Base-by-base conservation (phyloP, 1,140 invertebrate species). In the Drosophila sp. region DNA sequence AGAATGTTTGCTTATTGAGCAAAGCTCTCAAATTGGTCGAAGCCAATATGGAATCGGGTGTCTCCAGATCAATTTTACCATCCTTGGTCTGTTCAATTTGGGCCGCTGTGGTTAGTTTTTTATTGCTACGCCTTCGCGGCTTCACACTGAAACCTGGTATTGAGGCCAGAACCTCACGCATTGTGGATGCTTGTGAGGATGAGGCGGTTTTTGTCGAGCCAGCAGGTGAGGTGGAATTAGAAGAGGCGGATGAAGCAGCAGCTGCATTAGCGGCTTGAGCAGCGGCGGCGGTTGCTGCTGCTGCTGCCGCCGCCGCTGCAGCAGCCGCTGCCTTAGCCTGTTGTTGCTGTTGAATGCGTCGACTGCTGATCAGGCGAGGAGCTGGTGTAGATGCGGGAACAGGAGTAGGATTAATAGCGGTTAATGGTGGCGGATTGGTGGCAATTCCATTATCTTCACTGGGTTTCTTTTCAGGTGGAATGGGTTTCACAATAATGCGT, bases 1-100 rank as follows among this genome's bases (percentile, higher is more conserved):
- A 95, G 93, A 99, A 99, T 35, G 98, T 98, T 83, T 98, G 96
- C 92, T 97, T 97, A 92, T 97, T 97, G 41, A 99, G 93, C 66
- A 99, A 93, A 60, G 96, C 95, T 90, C 97, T 93, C 58, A 99
- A 94, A 93, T 98, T 98, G 1, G 97, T 97, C 82, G 97, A 97
- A 23, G 97, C 96, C 80, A 99, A 94, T 80, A 99, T 98, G 55
- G 98, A 99, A 90, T 98, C 97, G n/a, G 98, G 97, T 35, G 98
- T 98, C 93, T 98, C 97, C 80, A 99, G 93, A 93, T 99, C 98
- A 72, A 99, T 97, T 90, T 96, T 96, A 40, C 98, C 97, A 93
- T 98, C 97, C 92, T 96, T 96, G 17, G 96, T 97, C 92, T 98
- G 96, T 86, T 98, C 97, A 69, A 99, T 93, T 92, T 99, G 98